phyloP scores from a whole-genome alignment of 1,140 invertebrate genomes.

The Saccostrea echinata region DNA sequence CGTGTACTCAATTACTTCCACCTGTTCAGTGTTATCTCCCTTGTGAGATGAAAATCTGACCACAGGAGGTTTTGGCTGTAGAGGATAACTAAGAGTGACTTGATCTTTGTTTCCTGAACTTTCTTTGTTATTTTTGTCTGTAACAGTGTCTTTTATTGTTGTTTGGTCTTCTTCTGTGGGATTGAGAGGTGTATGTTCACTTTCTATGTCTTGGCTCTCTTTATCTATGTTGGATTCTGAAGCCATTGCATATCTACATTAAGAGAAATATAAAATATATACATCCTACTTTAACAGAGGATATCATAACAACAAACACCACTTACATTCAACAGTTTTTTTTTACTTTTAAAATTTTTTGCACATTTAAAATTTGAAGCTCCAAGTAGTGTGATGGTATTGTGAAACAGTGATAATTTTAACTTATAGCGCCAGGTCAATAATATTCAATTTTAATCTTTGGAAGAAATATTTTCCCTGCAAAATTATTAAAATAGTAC shows the following conservation, averaged over 20 bases:
- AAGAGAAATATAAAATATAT: too few relatives aligned
- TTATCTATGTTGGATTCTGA: background rate
- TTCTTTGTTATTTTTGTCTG: background rate
- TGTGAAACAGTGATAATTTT: too few relatives aligned
- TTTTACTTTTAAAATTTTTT: too few relatives aligned
- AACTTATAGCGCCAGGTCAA: too few relatives aligned
- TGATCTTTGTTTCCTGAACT: slow-evolving; percentile 68
- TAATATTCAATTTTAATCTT: too few relatives aligned
- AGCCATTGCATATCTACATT: slow-evolving; percentile 3
- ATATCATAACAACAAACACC: too few relatives aligned
- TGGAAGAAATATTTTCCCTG: too few relatives aligned
- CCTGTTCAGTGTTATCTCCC: slow-evolving; percentile 31
- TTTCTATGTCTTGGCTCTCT: background rate
- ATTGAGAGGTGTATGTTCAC: background rate
- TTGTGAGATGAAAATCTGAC: slow-evolving; percentile 40
- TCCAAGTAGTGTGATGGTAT: too few relatives aligned
- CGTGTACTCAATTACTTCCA: slow-evolving; percentile 36
- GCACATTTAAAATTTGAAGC: too few relatives aligned
- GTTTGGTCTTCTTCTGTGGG: background rate
- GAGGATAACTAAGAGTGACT: background rate
- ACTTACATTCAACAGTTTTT: too few relatives aligned
- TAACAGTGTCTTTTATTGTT: background rate
- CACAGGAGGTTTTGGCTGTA: slow-evolving; percentile 7
- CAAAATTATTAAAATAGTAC: too few relatives aligned
- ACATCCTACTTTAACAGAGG: too few relatives aligned